Percentiles rank a stretch among this genome's conserved stretches.
These are phyloP conservation scores for Macrotus californicus DNA, from an alignment of 2,113 vertebrate species.

Conservation along the genomic window DNA sequence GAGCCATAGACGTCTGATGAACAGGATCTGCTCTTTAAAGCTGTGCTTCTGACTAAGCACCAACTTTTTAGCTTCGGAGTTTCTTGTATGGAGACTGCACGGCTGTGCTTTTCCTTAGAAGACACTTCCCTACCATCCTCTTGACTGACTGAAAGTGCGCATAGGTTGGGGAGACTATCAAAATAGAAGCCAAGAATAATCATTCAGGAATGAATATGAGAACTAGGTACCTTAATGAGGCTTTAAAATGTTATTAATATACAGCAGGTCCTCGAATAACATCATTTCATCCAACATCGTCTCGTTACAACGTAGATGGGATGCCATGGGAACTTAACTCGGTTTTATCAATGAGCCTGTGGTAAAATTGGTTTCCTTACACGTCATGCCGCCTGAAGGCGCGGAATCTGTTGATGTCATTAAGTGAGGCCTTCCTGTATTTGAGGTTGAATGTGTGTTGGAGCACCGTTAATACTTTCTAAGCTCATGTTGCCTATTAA, in stretches of 20 bases:
- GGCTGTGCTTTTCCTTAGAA: background rate
- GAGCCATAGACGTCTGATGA: conserved; percentile 64
- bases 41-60: conserved; percentile 63
- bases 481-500: background rate
- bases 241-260: background rate
- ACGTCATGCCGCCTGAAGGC: background rate
- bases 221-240: background rate
- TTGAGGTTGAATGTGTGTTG: background rate
- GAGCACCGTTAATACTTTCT: background rate
- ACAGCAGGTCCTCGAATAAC: background rate
- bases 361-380: background rate
- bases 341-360: too few species aligned
- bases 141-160: background rate
- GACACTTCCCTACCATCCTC: background rate
- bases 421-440: background rate
- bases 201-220: background rate
- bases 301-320: background rate
- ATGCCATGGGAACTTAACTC: background rate
- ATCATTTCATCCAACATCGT: background rate
- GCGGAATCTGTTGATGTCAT: background rate
- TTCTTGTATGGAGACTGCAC: conserved; percentile 33
- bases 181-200: background rate
- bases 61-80: conserved; percentile 47
- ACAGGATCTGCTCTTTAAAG: conserved; percentile 67
- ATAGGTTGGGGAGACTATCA: background rate